Percentiles rank a stretch among this genome's conserved stretches.
Evolutionary conservation across 2,113 vertebrate species (phyloP).

Genomic region (Oryzias melastigma): DNA sequence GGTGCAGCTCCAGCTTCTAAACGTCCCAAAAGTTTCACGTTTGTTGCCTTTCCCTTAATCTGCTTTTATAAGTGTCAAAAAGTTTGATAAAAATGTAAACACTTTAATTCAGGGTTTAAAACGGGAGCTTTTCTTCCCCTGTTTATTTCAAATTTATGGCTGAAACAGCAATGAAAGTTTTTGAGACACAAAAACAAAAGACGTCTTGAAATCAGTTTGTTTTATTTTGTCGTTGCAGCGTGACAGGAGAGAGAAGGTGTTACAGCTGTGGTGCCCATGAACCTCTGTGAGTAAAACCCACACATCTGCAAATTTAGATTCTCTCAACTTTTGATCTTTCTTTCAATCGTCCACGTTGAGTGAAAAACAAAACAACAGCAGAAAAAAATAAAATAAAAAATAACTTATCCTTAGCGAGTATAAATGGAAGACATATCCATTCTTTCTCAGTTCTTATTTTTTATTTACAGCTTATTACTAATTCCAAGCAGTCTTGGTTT

Average conservation of each 20-base stretch:
- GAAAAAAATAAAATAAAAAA: conserved; percentile 23
- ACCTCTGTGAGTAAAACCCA: conserved; percentile 30
- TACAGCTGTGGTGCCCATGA: conserved; percentile 23
- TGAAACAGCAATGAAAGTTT: neutral
- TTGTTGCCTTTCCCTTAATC: too few species aligned
- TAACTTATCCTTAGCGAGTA: conserved; percentile 80
- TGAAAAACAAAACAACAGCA: conserved; percentile 46
- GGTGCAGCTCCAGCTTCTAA: too few species aligned
- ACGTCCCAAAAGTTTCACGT: too few species aligned
- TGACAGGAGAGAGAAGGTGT: conserved; percentile 19
- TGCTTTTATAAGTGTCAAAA: too few species aligned
- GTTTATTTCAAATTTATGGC: too few species aligned
- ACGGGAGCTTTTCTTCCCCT: too few species aligned
- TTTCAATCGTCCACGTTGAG: conserved; percentile 72
- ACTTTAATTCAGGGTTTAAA: too few species aligned
- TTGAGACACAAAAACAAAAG: conserved; percentile 68
- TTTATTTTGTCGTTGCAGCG: conserved; percentile 31
- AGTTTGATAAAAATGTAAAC: too few species aligned
- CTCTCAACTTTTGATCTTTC: conserved; percentile 55
- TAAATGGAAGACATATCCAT: conserved; percentile 85
- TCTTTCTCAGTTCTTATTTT: conserved; percentile 86
- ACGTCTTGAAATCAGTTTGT: conserved; percentile 50
- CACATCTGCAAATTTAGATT: conserved; percentile 19
- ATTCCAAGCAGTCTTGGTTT: conserved; percentile 75
- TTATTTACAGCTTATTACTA: conserved; percentile 88